A percentile compares a stretch with the other conserved stretches of the same genome.
phyloP scores from a whole-genome alignment of 2,113 vertebrate species.

The Forbesichthys papilliferus region DNA sequence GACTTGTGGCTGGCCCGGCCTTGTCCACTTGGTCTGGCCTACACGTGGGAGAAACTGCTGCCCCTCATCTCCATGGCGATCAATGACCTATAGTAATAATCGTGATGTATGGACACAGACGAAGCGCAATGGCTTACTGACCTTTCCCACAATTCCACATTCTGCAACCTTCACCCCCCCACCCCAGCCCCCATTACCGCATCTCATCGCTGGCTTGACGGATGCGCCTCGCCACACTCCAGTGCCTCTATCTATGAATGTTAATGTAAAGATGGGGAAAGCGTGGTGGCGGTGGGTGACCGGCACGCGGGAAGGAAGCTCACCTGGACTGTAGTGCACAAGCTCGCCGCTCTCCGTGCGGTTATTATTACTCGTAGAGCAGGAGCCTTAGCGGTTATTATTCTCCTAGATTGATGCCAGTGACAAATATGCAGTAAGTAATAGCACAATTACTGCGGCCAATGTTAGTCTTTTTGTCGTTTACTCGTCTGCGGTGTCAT shows the following conservation, averaged over 20 bases:
- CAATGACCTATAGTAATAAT: constrained; percentile 72
- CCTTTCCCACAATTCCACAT: constrained; percentile 70
- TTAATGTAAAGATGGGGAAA: constrained; percentile 60
- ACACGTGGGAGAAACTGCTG: constrained; percentile 17
- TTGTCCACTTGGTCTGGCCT: constrained; percentile 22
- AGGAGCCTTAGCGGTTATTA: constrained; percentile 1
- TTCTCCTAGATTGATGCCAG: constrained; percentile 2
- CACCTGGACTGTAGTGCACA: constrained; percentile 52
- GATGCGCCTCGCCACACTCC: constrained; percentile 66
- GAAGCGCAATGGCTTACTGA: constrained; percentile 63
- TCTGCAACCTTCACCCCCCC: constrained; percentile 60
- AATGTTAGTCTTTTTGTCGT: constrained; percentile 8
- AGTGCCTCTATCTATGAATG: constrained; percentile 79
- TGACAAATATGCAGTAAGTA: constrained; percentile 17
- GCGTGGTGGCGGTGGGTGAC: background rate
- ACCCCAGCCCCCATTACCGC: constrained; percentile 30
- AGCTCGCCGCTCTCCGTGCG: constrained; percentile 15
- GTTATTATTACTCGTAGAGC: constrained; percentile 19
- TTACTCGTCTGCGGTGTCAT: background rate
- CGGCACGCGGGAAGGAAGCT: constrained; percentile 29
- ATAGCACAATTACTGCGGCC: constrained; percentile 5
- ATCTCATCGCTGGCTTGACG: constrained; percentile 59
- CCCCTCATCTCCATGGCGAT: constrained; percentile 61
- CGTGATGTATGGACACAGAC: constrained; percentile 71
- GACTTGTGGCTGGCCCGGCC: constrained; percentile 19